A percentile compares a stretch with the other conserved stretches of the same genome.
Evolutionary conservation across 2,113 vertebrate genomes (phyloP).

Genomic region (Emydocephalus ijimae): DNA sequence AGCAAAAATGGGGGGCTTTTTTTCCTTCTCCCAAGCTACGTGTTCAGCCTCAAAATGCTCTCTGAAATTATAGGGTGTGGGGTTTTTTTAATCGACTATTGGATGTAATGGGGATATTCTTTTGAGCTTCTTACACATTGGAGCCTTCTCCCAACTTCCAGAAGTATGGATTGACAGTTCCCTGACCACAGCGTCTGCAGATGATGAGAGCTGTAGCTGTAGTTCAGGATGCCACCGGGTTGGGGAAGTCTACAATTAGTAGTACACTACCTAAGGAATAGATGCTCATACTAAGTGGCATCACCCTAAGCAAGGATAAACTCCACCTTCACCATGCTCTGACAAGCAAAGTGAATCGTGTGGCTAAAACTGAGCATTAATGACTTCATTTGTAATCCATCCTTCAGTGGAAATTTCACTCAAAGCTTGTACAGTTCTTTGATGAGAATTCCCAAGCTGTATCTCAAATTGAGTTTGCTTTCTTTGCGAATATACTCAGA

Average conservation of each 20-base stretch:
- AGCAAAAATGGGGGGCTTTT: background rate
- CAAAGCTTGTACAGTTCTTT: background rate
- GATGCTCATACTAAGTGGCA: background rate
- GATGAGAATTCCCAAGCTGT: slow-evolving; percentile 8
- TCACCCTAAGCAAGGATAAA: background rate
- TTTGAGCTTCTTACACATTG: background rate
- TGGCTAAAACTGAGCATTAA: background rate
- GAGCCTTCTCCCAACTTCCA: background rate
- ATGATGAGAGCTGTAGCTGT: background rate
- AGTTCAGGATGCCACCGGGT: background rate
- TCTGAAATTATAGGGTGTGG: background rate
- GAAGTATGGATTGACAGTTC: background rate
- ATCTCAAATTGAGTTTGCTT: background rate
- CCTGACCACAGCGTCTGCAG: background rate
- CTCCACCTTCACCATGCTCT: background rate
- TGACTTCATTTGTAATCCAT: background rate
- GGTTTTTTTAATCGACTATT: background rate
- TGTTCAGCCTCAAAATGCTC: background rate
- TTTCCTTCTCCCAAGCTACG: background rate
- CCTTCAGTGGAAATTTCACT: slow-evolving; percentile 11
- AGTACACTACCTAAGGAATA: background rate
- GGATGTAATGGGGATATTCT: background rate
- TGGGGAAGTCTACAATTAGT: background rate
- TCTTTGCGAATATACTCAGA: background rate
- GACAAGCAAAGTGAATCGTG: background rate